These are phyloP conservation scores for Drosophila melanocephala DNA, from an alignment of 2,888 invertebrate species.

Conservation along the genomic window DNA sequence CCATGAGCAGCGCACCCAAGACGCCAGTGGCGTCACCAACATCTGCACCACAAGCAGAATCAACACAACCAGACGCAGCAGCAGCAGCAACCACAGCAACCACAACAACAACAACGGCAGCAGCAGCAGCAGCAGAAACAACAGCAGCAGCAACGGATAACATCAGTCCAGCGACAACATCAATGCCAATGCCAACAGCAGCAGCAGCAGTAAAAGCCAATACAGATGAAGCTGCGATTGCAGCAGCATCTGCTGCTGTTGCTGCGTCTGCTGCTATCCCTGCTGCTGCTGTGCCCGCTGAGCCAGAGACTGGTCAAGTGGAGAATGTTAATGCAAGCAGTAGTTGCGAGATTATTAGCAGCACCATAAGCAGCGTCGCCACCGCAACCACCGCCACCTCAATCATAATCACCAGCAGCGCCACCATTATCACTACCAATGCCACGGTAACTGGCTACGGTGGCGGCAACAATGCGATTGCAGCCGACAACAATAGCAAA, in stretches of 20 bases:
- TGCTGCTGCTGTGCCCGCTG: constrained; percentile 18
- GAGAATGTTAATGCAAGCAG: constrained; percentile 56
- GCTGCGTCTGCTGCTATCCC: constrained; percentile 2
- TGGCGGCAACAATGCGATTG: not conserved
- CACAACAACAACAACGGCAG: constrained; percentile 3
- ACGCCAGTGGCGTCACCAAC: constrained; percentile 47
- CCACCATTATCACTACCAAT: constrained; percentile 7
- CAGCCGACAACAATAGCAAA: constrained; percentile 16
- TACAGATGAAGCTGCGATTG: not conserved
- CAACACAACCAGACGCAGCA: not conserved
- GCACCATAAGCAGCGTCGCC: constrained; percentile 19
- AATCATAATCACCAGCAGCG: not conserved
- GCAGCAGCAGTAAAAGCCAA: constrained; percentile 4
- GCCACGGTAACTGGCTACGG: constrained; percentile 8
- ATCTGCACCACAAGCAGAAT: constrained; percentile 21
- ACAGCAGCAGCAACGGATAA: constrained; percentile 14
- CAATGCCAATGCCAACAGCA: constrained; percentile 3
- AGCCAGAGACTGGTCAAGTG: constrained; percentile 44
- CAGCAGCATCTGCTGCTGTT: not conserved
- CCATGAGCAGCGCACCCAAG: constrained; percentile 70
- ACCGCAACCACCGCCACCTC: constrained; percentile 24
- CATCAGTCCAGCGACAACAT: constrained; percentile 10
- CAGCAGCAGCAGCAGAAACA: constrained; percentile 9
- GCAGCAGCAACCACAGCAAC: constrained; percentile 9
- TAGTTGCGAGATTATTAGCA: constrained; percentile 20